Evolutionary conservation across 2,113 vertebrate species (phyloP), one percentile per base, ranked within the genome.

Genomic region (Pygoscelis adeliae): DNA sequence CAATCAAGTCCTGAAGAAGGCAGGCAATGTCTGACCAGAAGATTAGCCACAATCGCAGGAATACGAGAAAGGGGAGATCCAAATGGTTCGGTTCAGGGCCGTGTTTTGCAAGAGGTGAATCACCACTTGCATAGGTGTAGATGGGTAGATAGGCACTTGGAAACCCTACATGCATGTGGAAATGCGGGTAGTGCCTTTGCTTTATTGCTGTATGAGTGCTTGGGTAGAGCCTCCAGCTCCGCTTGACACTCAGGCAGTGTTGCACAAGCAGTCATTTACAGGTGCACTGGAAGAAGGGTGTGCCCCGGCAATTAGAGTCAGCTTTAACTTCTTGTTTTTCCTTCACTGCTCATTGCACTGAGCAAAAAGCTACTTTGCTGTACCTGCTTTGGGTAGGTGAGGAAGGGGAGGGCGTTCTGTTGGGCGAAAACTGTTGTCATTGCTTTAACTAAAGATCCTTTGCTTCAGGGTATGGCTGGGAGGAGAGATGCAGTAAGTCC

Each of bases 181-280:
- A 90, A 8, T 77, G 38, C 0, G 2, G 69, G 91, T 23, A 82
- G 61, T 38, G 84, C 93, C 69, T 82, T 83, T 25, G 38, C 59
- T 38, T 73, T 59, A 49, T 66, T 90, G 58, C 53, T 1, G 1
- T 32, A 36, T 73, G 36, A 0, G 1, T 65, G 65, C 38, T 86
- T 69, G 76, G 83, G 83, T 81, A 52, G 90, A 1, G 34, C 79
- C 82, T 80, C 21, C 79, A 53, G 79, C 55, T 69, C 13, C 76
- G 88, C 92, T 58, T 94, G 91, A 91, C 42, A 0, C 76, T 55
- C 32, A 1, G 61, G 27, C 0, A 11, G 27, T 80, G 38, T 97
- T 97, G 94, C 96, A 90, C 89, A 96, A 97, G 82, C 1, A 22
- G 55, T 72, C 32, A 6, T 80, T 93, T 89, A 62, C 84, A 94